Percentiles rank a stretch among this genome's conserved stretches.
These are phyloP conservation scores for Tenodera sinensis DNA, from an alignment of 2,888 invertebrate genomes.

Conservation along the genomic window DNA sequence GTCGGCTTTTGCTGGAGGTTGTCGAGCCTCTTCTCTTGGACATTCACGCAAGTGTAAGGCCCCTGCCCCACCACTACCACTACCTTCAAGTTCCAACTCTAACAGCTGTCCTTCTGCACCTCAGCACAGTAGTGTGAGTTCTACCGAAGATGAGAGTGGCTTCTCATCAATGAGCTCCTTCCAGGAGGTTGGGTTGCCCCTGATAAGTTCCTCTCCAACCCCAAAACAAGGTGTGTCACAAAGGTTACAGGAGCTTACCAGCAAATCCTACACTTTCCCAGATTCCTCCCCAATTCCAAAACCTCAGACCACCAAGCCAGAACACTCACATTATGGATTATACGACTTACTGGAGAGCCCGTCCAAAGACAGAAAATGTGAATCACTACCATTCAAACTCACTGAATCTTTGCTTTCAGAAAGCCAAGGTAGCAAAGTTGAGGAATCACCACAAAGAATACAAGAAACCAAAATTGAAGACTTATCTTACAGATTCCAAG, in stretches of 20 bases:
- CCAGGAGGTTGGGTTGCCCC: slow-evolving; percentile 73
- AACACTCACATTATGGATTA: not conserved
- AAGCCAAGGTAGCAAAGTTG: not conserved
- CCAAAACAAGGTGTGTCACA: not conserved
- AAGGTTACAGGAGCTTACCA: not conserved
- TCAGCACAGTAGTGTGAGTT: slow-evolving; percentile 30
- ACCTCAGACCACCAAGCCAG: not conserved
- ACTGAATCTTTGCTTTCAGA: not conserved
- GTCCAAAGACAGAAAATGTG: not conserved
- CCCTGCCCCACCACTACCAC: not conserved
- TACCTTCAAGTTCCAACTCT: not conserved
- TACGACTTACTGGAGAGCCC: not conserved
- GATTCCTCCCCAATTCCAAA: not conserved
- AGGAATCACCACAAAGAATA: not conserved
- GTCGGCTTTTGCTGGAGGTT: slow-evolving; percentile 23
- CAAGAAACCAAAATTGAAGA: not conserved
- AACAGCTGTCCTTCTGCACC: not conserved
- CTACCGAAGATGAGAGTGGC: slow-evolving; percentile 75
- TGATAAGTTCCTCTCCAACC: not conserved
- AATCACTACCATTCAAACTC: not conserved
- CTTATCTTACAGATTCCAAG: not conserved
- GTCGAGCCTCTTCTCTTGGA: not conserved
- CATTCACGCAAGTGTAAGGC: not conserved
- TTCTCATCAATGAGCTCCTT: slow-evolving; percentile 83
- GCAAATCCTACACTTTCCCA: not conserved